phyloP scores from a whole-genome alignment of 2,797 vertebrate genomes.

The Gambelia wislizenii region DNA sequence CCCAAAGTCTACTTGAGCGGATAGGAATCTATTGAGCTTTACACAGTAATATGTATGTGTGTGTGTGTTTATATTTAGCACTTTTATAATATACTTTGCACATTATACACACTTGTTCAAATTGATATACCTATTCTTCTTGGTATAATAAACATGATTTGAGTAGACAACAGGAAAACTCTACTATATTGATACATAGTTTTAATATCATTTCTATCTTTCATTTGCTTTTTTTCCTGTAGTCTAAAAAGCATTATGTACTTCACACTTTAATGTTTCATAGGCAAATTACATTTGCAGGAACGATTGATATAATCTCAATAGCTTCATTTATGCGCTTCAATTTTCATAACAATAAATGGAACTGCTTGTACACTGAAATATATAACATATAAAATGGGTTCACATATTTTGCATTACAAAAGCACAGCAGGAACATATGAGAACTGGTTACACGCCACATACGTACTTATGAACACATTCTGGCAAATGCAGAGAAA shows the following conservation, averaged over 20 bases:
- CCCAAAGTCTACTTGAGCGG: neutral
- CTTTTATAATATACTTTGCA: neutral
- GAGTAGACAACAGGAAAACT: constrained; percentile 35
- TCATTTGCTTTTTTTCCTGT: constrained; percentile 41
- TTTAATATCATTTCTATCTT: constrained; percentile 63
- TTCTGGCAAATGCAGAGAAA: neutral
- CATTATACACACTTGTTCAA: constrained; percentile 13
- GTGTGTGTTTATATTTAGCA: neutral
- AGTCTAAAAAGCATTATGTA: constrained; percentile 52
- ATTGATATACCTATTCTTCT: constrained; percentile 14
- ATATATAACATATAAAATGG: constrained; percentile 47
- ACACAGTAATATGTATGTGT: neutral
- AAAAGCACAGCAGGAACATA: neutral
- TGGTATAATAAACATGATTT: constrained; percentile 25
- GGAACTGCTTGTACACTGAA: constrained; percentile 23
- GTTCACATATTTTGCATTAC: neutral
- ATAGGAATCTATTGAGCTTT: neutral
- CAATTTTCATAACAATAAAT: constrained; percentile 65
- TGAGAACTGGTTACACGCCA: neutral
- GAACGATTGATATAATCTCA: constrained; percentile 58
- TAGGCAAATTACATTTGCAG: constrained; percentile 67
- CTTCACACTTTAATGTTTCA: constrained; percentile 69
- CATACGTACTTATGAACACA: neutral
- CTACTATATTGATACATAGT: constrained; percentile 15
- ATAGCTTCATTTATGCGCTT: constrained; percentile 62